Evolutionary conservation across 2,797 vertebrate genomes (phyloP).

Genomic region (Pitangus sulphuratus): DNA sequence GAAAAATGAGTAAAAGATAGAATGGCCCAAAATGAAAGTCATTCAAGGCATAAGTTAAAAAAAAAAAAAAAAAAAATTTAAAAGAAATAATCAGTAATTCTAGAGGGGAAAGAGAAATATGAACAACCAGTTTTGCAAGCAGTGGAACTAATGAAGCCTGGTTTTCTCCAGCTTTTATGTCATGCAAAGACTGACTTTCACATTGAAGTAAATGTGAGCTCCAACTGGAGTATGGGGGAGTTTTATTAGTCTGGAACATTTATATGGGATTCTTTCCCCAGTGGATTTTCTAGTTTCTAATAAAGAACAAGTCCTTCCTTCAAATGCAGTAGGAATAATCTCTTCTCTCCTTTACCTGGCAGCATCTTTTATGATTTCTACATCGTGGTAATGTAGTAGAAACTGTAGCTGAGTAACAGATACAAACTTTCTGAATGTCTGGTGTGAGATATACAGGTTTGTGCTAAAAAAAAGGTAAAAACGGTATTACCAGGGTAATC

Average conservation of each 20-base stretch:
- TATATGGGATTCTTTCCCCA: background rate
- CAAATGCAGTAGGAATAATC: background rate
- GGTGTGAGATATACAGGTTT: background rate
- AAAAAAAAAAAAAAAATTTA: background rate
- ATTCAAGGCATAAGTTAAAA: background rate
- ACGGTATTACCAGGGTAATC: too few relatives aligned
- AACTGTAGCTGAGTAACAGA: background rate
- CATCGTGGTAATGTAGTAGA: background rate
- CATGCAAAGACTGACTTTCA: slow-evolving; percentile 32
- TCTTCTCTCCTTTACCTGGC: background rate
- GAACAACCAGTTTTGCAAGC: background rate
- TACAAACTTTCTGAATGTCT: background rate
- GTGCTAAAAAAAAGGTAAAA: too few relatives aligned
- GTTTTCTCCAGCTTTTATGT: slow-evolving; percentile 36
- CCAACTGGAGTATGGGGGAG: background rate
- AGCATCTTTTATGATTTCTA: background rate
- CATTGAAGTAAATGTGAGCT: slow-evolving; percentile 2
- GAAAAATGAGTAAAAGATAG: background rate
- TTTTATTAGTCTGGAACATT: background rate
- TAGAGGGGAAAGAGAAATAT: background rate
- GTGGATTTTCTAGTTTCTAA: background rate
- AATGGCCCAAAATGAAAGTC: background rate
- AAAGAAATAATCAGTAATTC: slow-evolving; percentile 29
- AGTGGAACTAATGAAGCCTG: slow-evolving; percentile 15
- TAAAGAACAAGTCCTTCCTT: background rate